These are phyloP conservation scores for Mesorhabditis spiculigera DNA, from an alignment of 2,888 invertebrate genomes.

Conservation along the genomic window DNA sequence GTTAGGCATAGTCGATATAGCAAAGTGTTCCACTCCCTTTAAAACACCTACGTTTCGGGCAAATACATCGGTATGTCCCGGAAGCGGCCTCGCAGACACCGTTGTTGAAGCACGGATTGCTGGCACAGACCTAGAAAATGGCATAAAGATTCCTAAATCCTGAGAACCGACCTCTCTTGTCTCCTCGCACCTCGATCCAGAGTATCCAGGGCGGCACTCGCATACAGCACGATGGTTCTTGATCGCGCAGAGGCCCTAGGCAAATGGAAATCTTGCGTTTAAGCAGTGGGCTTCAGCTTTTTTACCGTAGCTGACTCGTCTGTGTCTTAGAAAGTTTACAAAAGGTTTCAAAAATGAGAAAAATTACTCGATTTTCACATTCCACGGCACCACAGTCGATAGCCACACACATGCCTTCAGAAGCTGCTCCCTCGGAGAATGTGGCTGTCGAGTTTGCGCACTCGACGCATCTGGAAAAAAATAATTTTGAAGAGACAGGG, in stretches of 20 bases:
- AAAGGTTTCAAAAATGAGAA: too few relatives aligned
- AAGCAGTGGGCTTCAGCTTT: background rate
- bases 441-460: slow-evolving; percentile 88
- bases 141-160: background rate
- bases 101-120: slow-evolving; percentile 82
- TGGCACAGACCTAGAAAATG: slow-evolving; percentile 70
- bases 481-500: background rate
- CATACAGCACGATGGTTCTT: slow-evolving; percentile 64
- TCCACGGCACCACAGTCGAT: slow-evolving; percentile 70
- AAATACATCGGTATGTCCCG: slow-evolving; percentile 70
- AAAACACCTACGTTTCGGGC: slow-evolving; percentile 43
- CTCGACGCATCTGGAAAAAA: slow-evolving; percentile 65
- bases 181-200: background rate
- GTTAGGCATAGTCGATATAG: too few relatives aligned
- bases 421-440: slow-evolving; percentile 74
- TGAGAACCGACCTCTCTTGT: slow-evolving; percentile 70
- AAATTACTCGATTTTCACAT: slow-evolving; percentile 50
- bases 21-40: too few relatives aligned
- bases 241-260: slow-evolving; percentile 40
- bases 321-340: too few relatives aligned
- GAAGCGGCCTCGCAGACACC: slow-evolving; percentile 89
- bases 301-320: too few relatives aligned
- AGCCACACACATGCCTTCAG: slow-evolving; percentile 77
- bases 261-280: background rate
- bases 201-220: slow-evolving; percentile 82